Evolutionary conservation across 2,113 vertebrate species (phyloP), one percentile per base, ranked within the genome.

Genomic region (Acanthochromis polyacanthus): DNA sequence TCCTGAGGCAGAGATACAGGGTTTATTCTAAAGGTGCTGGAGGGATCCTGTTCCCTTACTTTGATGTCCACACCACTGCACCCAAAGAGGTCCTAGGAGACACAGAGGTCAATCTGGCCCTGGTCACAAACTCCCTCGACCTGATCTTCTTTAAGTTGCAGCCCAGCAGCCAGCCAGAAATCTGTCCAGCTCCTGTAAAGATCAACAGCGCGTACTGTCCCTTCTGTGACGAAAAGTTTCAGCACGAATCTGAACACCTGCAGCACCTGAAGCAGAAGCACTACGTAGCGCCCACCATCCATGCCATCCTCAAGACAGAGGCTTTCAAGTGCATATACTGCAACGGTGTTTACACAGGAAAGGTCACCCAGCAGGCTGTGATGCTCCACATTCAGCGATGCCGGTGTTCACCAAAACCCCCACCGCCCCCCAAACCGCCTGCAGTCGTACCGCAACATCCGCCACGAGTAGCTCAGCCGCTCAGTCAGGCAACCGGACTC

Each of bases 311-410:
- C 7, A 97, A 97, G 85, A 96, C 96, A 0, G 97, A 98, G 1
- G 97, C 97, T 3, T 99, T 98, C 88, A 98, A 99, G 86, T 99
- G 98, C 84, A 96, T 99, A 80, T 97, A 99, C 93, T 99, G 98
- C 87, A 97, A 96, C 0, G 98, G 98, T 0, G 97, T 99, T 16
- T 99, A 99, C 93, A 97, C 96, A 0, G 98, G 97, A 23, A 99
- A 96, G 56, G 97, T 97, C 92, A 98, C 97, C 0, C 92, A 97
- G 51, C 96, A 97, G 10, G 97, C 98, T 0, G 97, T 99, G 7
- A 95, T 96, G 78, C 94, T 99, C 0, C 98, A 99, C 63, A 85
- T 99, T 73, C 94, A 97, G 73, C 95, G 96, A 19, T 99, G 98
- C 76, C 92, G 96, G 17, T 97, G 96, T 66, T 97, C 96, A 5